Base-by-base conservation (phyloP, 2,113 vertebrate species). In the Cnemophilus loriae region DNA sequence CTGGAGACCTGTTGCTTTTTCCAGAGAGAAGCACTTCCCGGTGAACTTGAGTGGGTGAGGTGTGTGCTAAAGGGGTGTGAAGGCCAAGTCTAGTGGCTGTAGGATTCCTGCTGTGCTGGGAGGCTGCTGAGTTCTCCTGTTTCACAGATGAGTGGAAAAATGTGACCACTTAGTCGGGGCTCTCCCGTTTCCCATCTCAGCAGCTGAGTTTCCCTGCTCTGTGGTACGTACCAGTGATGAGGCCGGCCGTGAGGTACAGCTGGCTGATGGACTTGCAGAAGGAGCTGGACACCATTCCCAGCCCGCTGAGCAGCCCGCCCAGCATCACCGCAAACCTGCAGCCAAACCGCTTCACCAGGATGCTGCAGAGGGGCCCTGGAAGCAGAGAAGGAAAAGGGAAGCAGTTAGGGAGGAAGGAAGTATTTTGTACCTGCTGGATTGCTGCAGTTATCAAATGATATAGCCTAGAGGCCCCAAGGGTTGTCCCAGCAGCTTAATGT, bases 361-460 rank as follows among this genome's bases (percentile, higher is more conserved):
- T 74, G 86, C 99, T 99, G 69, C 99, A 99, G 26, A 99, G 97
- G 24, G 99, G 99, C 52, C 99, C 99, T 99, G 97, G 30, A 77
- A 68, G 32, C 23, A 69, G 42, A 47, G 24, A 17, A 80, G 23
- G 6, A 56, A 69, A 83, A 88, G 9, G 37, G 24, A 41, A 59
- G 37, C 14, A 28, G 41, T 91, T 69, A 60, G 53, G 23, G 75
- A 67, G 39, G 37, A 70, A 64, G 19, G 49, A 90, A 73, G 6
- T 39, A 13, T 6, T 46, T 50, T 5, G 7, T 74, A 42, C 26
- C 55, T 63, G 50, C 61, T 87, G 53, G n/a, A 30, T 32, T 60
- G 53, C 46, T 87, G 70, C 37, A 73, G 0, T 44, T 56, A 64
- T 32, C 46, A 16, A 26, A 23, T 9, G 0, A 14, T 56, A 55